phyloP scores from a whole-genome alignment of 2,113 vertebrate genomes.

The Caracal caracal region DNA sequence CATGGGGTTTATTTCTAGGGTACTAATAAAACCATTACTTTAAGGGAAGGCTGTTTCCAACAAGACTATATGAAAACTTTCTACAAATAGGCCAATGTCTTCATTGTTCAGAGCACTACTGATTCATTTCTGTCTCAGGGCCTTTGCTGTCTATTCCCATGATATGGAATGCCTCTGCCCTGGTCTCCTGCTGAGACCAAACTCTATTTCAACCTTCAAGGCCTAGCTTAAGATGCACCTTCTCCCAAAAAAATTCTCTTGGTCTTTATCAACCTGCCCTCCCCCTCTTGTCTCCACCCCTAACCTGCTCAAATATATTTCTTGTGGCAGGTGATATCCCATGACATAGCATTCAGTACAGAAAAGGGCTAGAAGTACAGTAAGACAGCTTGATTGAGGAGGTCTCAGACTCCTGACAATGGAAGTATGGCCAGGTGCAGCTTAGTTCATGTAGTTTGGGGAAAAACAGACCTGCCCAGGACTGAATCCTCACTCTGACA shows the following conservation, averaged over 20 bases:
- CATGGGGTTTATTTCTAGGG: not conserved
- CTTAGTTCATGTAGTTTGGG: not conserved
- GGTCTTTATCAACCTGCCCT: constrained; percentile 2
- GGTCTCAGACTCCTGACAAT: not conserved
- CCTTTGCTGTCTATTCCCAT: not conserved
- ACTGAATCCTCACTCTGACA: not conserved
- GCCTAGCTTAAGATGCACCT: not conserved
- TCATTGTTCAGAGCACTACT: not conserved
- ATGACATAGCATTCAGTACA: not conserved
- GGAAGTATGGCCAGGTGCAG: not conserved
- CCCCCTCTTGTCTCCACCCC: not conserved
- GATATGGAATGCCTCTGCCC: not conserved
- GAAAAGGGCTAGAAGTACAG: not conserved
- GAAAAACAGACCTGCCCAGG: not conserved
- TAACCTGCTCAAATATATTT: not conserved
- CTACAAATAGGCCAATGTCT: not conserved
- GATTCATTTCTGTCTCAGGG: not conserved
- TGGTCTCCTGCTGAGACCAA: not conserved
- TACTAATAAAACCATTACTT: not conserved
- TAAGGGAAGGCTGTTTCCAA: not conserved
- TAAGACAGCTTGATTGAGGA: not conserved
- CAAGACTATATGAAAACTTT: not conserved
- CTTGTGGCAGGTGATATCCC: not conserved
- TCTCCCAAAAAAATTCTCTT: not conserved
- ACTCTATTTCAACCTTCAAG: not conserved